These are phyloP conservation scores for Gymnarchus niloticus DNA, from an alignment of 2,113 vertebrate species.

Conservation along the genomic window DNA sequence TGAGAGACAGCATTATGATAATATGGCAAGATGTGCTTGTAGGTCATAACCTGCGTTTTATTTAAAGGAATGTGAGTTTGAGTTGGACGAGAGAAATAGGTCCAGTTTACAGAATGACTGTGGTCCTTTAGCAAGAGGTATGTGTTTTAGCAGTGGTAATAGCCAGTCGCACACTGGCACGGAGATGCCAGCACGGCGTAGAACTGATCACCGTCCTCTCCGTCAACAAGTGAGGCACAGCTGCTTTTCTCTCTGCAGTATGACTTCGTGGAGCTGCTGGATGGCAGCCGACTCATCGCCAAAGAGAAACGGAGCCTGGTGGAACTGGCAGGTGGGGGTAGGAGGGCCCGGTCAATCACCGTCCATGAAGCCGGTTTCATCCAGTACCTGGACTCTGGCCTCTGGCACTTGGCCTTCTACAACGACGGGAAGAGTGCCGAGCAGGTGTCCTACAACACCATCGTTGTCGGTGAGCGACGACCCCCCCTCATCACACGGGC, in stretches of 20 bases:
- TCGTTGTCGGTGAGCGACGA: constrained; percentile 78
- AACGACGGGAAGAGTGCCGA: constrained; percentile 89
- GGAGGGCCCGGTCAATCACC: constrained; percentile 72
- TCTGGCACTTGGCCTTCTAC: constrained; percentile 98
- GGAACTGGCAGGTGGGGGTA: constrained; percentile 61
- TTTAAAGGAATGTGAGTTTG: not conserved
- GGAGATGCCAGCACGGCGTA: not conserved
- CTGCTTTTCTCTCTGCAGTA: constrained; percentile 65
- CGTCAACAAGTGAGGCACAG: not conserved
- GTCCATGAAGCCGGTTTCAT: constrained; percentile 95
- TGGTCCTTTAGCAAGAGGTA: not conserved
- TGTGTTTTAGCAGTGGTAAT: not conserved
- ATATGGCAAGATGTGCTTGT: not conserved
- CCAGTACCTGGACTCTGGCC: constrained; percentile 89
- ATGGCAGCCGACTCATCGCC: constrained; percentile 90
- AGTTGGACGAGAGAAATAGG: not conserved
- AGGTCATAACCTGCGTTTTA: not conserved
- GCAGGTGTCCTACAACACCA: constrained; percentile 89
- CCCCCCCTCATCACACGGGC: not conserved
- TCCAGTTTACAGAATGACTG: too few species aligned
- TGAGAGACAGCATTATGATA: not conserved
- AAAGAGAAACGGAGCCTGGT: constrained; percentile 75
- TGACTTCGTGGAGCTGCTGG: constrained; percentile 94
- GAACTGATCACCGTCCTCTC: not conserved
- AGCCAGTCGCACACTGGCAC: not conserved